A percentile compares a stretch with the other conserved stretches of the same genome.
Evolutionary conservation across 2,888 invertebrate species (phyloP).

Genomic region (Baccha elongata): DNA sequence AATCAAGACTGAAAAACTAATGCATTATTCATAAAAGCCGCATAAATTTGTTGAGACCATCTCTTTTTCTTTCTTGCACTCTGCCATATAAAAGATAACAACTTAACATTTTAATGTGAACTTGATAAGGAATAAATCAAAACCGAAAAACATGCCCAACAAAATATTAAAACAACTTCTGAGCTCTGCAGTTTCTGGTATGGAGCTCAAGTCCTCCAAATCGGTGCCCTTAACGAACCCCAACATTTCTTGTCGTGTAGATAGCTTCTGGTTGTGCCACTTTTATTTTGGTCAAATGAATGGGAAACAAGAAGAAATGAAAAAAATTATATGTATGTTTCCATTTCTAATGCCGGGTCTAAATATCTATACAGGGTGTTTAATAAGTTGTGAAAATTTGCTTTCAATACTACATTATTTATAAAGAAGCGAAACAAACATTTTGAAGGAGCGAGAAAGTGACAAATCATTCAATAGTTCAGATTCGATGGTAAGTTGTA

Average conservation of each 20-base stretch:
- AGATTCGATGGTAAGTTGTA: too few species aligned
- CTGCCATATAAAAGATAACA: constrained; percentile 32
- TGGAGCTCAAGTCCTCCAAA: not conserved
- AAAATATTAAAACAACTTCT: not conserved
- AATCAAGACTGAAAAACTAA: constrained; percentile 49
- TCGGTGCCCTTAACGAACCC: constrained; percentile 11
- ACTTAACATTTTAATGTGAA: constrained; percentile 69
- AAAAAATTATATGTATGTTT: constrained; percentile 13
- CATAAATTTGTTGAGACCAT: constrained; percentile 42
- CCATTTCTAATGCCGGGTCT: constrained; percentile 1
- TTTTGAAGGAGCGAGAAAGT: too few species aligned
- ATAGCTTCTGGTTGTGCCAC: constrained; percentile 22
- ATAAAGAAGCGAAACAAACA: too few species aligned
- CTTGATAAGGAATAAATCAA: constrained; percentile 70
- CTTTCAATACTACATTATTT: too few species aligned
- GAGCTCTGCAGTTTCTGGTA: constrained; percentile 14
- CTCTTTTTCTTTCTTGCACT: not conserved
- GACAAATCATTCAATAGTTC: too few species aligned
- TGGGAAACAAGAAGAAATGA: not conserved
- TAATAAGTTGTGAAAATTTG: not conserved
- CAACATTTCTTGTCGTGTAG: not conserved
- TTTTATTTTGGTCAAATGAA: constrained; percentile 38
- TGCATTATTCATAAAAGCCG: constrained; percentile 66
- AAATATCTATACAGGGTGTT: constrained; percentile 5
- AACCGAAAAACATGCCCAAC: constrained; percentile 48